Base-by-base conservation (phyloP, 2,888 invertebrate genomes). In the Pammene aurita region DNA sequence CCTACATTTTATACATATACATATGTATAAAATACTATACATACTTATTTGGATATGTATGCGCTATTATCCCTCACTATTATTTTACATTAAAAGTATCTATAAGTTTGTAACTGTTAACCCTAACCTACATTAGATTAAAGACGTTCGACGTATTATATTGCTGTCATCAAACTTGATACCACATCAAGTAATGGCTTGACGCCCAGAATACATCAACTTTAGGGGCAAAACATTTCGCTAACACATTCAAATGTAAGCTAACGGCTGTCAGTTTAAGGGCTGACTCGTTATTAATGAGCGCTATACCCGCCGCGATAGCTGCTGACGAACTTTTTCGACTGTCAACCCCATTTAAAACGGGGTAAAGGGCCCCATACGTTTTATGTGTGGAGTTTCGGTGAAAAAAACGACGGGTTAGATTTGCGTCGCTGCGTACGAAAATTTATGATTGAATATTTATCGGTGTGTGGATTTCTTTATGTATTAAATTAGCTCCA, bases 281-380 rank as follows among this genome's bases (percentile, higher is more conserved):
- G 68, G 68, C 55, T 68, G 68, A 42, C 63, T 50, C 63, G 68
- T 64, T 68, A 68, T 68, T 63, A 68, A 68, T 68, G 68, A 64
- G 52, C 44, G 52, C 57, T 68, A 57, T 63, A 64, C 57, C 67
- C 57, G 52, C 38, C 57, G 68, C 63, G 68, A 68, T 64, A 68
- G 63, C 63, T 38, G 57, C 50, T 16, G 35, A 52, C 50, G 35
- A 68, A 67, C 57, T 68, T 68, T 18, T 46, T 46, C 48, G 44
- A 63, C 55, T 68, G 68, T 64, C 68, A 64, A 68, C 68, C 68
- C 57, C 58, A 63, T 57, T 57, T 68, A 63, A 63, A 50, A 42
- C 35, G 11, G 67, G 50, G n/a, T 63, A 42, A 50, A 41, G 56
- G 56, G 13, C 14, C 11, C 18, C 63, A 16, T 38, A 50, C 35